These are phyloP conservation scores for Silurus aristotelis DNA, from an alignment of 2,797 vertebrate genomes.

Conservation along the genomic window DNA sequence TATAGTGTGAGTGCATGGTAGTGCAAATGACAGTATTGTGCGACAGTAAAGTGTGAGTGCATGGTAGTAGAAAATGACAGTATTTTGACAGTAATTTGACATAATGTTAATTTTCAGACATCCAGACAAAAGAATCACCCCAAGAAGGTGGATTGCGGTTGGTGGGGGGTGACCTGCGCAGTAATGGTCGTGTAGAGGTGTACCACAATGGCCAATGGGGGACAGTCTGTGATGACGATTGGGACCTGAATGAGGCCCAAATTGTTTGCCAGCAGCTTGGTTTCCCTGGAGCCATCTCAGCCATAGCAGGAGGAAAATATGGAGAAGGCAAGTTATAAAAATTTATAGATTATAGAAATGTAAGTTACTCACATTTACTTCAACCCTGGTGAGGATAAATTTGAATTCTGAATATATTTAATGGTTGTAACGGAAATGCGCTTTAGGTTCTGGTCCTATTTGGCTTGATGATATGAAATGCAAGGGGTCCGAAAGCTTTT, in stretches of 20 bases:
- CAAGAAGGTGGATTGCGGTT: slow-evolving; percentile 67
- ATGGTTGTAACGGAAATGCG: neutral
- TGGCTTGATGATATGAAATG: slow-evolving; percentile 76
- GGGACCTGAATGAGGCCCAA: slow-evolving; percentile 65
- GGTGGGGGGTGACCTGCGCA: slow-evolving; percentile 46
- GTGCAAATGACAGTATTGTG: too few relatives aligned
- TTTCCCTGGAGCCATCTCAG: slow-evolving; percentile 63
- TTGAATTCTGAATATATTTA: neutral
- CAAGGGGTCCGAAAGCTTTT: slow-evolving; percentile 66
- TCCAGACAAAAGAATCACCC: neutral
- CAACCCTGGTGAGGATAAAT: neutral
- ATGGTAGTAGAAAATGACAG: too few relatives aligned
- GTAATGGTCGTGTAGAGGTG: slow-evolving; percentile 72
- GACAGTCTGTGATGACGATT: slow-evolving; percentile 73
- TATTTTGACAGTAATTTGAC: neutral
- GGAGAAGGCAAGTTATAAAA: slow-evolving; percentile 61
- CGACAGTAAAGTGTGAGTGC: too few relatives aligned
- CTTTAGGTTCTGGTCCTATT: slow-evolving; percentile 65
- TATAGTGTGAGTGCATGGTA: too few relatives aligned
- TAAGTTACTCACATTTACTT: neutral
- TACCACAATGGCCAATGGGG: slow-evolving; percentile 72
- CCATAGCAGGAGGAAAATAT: slow-evolving; percentile 57
- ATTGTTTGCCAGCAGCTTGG: slow-evolving; percentile 74
- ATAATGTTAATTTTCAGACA: slow-evolving; percentile 30
- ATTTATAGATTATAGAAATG: neutral